Conservation (phyloP, 2,113 vertebrate species). For the Thamnophis sirtalis region DNA sequence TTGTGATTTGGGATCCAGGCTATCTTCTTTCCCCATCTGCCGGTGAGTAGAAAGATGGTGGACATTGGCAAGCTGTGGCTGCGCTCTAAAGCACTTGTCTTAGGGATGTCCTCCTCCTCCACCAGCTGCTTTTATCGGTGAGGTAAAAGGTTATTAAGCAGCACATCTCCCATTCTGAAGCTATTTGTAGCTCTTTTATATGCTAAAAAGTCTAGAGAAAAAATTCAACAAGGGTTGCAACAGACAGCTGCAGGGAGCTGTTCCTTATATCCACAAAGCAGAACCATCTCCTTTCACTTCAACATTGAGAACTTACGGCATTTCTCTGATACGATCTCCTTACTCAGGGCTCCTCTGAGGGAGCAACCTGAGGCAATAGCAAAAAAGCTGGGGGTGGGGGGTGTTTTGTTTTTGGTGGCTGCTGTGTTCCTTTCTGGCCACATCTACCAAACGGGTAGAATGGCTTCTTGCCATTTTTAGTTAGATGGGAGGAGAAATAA, state of each 20-base stretch:
- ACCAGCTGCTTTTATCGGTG: not conserved
- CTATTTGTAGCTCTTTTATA: not conserved
- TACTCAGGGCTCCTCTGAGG: not conserved
- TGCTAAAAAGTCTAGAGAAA: not conserved
- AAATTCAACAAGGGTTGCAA: not conserved
- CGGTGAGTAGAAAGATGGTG: not conserved
- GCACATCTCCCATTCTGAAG: not conserved
- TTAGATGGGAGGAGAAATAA: not conserved
- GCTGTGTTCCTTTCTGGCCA: not conserved
- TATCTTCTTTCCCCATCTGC: not conserved
- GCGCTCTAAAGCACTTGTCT: not conserved
- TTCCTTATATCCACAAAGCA: not conserved
- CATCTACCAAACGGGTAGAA: not conserved
- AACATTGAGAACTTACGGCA: not conserved
- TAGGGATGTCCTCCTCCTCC: not conserved
- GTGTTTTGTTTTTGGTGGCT: no score
- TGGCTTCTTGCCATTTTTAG: not conserved
- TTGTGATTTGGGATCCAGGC: not conserved
- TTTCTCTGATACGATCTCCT: not conserved
- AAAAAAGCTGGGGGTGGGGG: no score
- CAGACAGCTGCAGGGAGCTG: not conserved
- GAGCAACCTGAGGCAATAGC: not conserved
- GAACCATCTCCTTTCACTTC: not conserved
- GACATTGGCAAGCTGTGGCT: not conserved
- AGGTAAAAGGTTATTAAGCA: not conserved